phyloP scores from a whole-genome alignment of 1,140 invertebrate species.

The Colletes gigas region DNA sequence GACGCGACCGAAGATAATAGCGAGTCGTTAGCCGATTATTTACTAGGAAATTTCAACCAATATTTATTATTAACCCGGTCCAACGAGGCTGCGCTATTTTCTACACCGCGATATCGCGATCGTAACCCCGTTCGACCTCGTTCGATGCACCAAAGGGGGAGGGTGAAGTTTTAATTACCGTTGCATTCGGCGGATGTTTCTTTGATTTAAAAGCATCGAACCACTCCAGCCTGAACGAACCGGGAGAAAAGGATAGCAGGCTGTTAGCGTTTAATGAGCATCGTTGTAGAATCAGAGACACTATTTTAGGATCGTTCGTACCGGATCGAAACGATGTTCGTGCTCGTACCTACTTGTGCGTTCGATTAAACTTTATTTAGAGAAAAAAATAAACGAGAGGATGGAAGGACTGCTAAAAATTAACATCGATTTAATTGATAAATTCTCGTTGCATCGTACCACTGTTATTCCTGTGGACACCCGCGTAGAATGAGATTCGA shows the following conservation, averaged over 20 bases:
- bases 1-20: slow-evolving; percentile 12
- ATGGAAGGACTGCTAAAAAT: too few species aligned
- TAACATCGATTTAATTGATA: too few species aligned
- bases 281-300: not conserved
- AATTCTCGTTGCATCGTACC: too few species aligned
- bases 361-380: not conserved
- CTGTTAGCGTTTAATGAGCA: not conserved
- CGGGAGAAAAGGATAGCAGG: not conserved
- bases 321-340: not conserved
- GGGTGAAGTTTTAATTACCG: slow-evolving; percentile 30
- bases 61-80: slow-evolving; percentile 24
- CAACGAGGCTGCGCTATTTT: not conserved
- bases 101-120: not conserved
- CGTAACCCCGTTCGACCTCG: not conserved
- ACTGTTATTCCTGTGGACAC: too few species aligned
- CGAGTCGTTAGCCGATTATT: slow-evolving; percentile 43
- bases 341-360: too few species aligned
- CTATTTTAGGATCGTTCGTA: not conserved
- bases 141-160: not conserved
- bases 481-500: too few species aligned
- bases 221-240: too few species aligned
- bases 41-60: slow-evolving; percentile 19
- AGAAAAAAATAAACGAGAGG: too few species aligned
- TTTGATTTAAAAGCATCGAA: not conserved
- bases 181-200: not conserved